Evolutionary conservation across 2,797 vertebrate genomes (phyloP), one percentile per base, ranked within the genome.

Genomic region (Glossophaga mutica): DNA sequence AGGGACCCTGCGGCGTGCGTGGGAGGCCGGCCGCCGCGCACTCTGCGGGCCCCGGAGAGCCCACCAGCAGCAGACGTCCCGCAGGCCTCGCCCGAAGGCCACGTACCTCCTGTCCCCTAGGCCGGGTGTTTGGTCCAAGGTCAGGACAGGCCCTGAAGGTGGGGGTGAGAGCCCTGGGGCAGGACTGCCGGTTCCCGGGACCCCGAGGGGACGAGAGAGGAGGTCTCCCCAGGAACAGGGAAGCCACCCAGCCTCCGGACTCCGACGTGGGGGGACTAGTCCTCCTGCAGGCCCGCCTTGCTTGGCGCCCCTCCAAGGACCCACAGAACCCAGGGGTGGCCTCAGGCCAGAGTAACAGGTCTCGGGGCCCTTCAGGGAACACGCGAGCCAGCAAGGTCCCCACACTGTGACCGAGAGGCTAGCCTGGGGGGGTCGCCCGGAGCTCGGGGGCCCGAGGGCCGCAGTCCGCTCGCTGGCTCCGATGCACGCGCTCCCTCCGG

Each of bases 171-270:
- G 5, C 37, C 8, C 46, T 10, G 22, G 44, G 46, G 11, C 10
- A 76, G 59, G 52, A 21, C n/a, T 9, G 5, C 71, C 6, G 12
- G 22, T 7, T 68, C 19, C 11, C 24, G 52, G 50, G 50, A 57
- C 34, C 4, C 18, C 39, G 42, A 79, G 71, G 37, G 26, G n/a
- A 42, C 46, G 42, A 15, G 18, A 39, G 52, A 26, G 26, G 29
- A 32, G 46, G 46, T n/a, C 89, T 15, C 3, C 1, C 39, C 4
- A 37, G 21, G 73, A 57, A n/a, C 11, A 9, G 87, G 12, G 46
- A 12, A 2, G 24, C 12, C 32, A 46, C 37, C 39, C 8, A 0
- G 2, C 22, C 32, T 42, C 0, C 0, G 9, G 21, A 37, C 4
- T 15, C 57, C 18, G 37, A 24, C n/a, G 6, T 14, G 2, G 39